phyloP scores from a whole-genome alignment of 2,888 invertebrate genomes.

The Sarcophaga subvicina region DNA sequence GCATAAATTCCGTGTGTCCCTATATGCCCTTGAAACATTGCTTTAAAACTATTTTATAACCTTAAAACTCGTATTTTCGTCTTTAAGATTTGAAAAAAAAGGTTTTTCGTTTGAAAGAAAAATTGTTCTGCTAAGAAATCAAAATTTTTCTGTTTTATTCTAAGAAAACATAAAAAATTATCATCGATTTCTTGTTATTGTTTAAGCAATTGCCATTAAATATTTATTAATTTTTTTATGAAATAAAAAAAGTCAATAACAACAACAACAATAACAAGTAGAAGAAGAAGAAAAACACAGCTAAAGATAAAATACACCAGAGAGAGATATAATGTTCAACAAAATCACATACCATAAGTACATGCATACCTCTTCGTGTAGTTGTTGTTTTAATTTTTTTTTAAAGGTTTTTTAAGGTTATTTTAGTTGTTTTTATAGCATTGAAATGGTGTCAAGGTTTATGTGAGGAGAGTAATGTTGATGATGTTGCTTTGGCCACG shows the following conservation, averaged over 20 bases:
- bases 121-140: too few species aligned
- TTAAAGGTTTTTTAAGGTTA: constrained; percentile 48
- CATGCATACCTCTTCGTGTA: neutral
- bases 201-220: neutral
- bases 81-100: too few species aligned
- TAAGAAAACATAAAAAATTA: neutral
- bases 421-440: constrained; percentile 50
- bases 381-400: constrained; percentile 19
- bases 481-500: neutral
- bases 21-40: too few species aligned
- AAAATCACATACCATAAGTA: neutral
- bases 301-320: neutral
- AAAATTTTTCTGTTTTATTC: neutral
- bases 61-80: too few species aligned
- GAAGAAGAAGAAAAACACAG: neutral
- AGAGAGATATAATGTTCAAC: neutral
- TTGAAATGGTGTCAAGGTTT: constrained; percentile 65
- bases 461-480: constrained; percentile 13
- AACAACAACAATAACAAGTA: neutral
- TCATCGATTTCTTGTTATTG: constrained; percentile 4
- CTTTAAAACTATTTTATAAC: too few species aligned
- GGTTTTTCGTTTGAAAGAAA: too few species aligned
- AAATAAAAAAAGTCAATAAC: too few species aligned
- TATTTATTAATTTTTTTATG: neutral
- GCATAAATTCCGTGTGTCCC: too few species aligned